These are phyloP conservation scores for Melanophora roralis DNA, from an alignment of 2,888 invertebrate species.

Conservation along the genomic window DNA sequence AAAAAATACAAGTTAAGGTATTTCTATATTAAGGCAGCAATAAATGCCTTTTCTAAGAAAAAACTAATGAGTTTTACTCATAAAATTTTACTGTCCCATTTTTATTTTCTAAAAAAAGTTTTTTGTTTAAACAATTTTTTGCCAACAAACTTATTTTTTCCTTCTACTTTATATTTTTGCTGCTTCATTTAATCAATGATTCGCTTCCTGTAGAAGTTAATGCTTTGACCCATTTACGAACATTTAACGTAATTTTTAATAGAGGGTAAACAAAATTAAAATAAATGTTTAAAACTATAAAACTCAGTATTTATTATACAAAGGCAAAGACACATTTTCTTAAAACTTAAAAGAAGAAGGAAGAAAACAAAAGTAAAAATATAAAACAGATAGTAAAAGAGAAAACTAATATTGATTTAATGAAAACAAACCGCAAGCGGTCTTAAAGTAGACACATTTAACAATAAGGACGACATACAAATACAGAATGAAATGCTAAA, in stretches of 20 bases:
- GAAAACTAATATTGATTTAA: slow-evolving; percentile 25
- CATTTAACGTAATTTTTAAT: slow-evolving; percentile 58
- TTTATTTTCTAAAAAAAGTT: too few relatives aligned
- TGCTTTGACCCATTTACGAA: slow-evolving; percentile 58
- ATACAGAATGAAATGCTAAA: background rate
- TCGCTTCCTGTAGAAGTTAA: slow-evolving; percentile 38
- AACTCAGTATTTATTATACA: slow-evolving; percentile 24
- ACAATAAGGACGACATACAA: slow-evolving; percentile 27
- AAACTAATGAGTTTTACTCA: slow-evolving; percentile 20
- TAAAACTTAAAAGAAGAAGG: background rate
- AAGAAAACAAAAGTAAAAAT: slow-evolving; percentile 14
- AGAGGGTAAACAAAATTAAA: slow-evolving; percentile 59
- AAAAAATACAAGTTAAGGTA: too few relatives aligned
- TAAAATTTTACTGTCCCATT: slow-evolving; percentile 10
- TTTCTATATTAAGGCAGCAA: too few relatives aligned
- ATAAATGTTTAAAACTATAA: slow-evolving; percentile 53
- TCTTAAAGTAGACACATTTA: slow-evolving; percentile 43
- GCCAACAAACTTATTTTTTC: slow-evolving; percentile 8
- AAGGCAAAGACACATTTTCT: slow-evolving; percentile 38
- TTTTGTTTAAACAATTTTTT: background rate
- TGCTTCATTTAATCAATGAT: background rate
- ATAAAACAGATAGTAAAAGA: background rate
- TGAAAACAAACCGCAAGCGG: slow-evolving; percentile 55
- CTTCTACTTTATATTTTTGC: background rate
- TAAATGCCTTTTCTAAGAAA: too few relatives aligned